These are phyloP conservation scores for Limosa lapponica DNA, from an alignment of 2,797 vertebrate genomes.

Conservation along the genomic window DNA sequence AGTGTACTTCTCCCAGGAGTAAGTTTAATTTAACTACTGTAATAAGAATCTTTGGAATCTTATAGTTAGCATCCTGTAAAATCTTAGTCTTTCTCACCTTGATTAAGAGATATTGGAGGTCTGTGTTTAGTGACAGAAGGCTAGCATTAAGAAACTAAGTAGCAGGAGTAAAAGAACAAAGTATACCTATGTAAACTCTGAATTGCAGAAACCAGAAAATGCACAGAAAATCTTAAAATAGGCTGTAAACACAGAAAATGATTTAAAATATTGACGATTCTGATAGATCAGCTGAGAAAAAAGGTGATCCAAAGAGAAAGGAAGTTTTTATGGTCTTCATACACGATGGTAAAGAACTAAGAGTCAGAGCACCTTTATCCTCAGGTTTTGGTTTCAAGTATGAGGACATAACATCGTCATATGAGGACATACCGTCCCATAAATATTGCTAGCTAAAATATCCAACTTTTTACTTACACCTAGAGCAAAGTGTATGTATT, in stretches of 20 bases:
- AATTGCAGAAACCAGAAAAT: neutral
- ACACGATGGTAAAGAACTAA: neutral
- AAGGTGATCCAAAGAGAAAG: neutral
- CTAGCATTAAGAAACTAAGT: neutral
- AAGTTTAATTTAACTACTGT: neutral
- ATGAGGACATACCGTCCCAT: neutral
- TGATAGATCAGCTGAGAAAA: neutral
- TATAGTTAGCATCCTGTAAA: neutral
- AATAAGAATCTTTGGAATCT: neutral
- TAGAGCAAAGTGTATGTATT: neutral
- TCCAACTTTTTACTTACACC: neutral
- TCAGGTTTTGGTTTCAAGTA: neutral
- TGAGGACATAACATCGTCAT: rapidly evolving
- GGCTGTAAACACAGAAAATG: neutral
- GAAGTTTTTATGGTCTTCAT: neutral
- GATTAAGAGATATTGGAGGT: neutral
- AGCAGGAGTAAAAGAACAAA: neutral
- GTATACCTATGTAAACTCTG: neutral
- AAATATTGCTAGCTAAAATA: neutral
- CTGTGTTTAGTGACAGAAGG: neutral
- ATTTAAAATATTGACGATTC: neutral
- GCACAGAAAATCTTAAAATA: neutral
- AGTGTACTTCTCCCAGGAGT: neutral
- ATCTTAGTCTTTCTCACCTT: neutral
- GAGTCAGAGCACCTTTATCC: neutral